phyloP scores from a whole-genome alignment of 2,888 invertebrate genomes.

The Meghimatium bilineatum region DNA sequence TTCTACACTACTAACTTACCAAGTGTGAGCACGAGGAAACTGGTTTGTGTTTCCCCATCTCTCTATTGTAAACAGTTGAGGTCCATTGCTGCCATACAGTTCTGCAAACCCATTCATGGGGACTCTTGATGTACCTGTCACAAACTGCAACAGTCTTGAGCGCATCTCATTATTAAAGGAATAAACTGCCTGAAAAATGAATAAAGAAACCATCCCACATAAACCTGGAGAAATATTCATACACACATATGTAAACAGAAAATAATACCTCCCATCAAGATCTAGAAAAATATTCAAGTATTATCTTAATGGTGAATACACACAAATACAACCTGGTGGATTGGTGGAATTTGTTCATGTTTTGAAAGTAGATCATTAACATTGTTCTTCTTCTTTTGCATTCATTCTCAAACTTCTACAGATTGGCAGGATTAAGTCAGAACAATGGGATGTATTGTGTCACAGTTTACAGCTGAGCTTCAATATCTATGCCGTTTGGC shows the following conservation, averaged over 20 bases:
- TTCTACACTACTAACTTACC: conserved; percentile 81
- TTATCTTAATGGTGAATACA: too few species aligned
- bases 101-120: conserved; percentile 99
- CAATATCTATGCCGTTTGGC: too few species aligned
- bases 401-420: too few species aligned
- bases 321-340: too few species aligned
- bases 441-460: too few species aligned
- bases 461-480: too few species aligned
- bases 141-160: conserved; percentile 96
- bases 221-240: background rate
- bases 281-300: too few species aligned
- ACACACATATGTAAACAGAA: background rate
- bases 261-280: too few species aligned
- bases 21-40: conserved; percentile 97
- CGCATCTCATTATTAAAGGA: conserved; percentile 97
- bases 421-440: too few species aligned
- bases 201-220: background rate
- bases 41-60: conserved; percentile 96
- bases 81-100: conserved; percentile 97
- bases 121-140: conserved; percentile 97
- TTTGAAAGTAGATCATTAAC: too few species aligned
- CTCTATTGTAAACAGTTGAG: conserved; percentile 98
- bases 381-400: too few species aligned
- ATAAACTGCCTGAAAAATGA: conserved; percentile 73
- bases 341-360: too few species aligned